Base-by-base conservation (phyloP, 2,797 vertebrate genomes). In the Triplophysa bombifrons region DNA sequence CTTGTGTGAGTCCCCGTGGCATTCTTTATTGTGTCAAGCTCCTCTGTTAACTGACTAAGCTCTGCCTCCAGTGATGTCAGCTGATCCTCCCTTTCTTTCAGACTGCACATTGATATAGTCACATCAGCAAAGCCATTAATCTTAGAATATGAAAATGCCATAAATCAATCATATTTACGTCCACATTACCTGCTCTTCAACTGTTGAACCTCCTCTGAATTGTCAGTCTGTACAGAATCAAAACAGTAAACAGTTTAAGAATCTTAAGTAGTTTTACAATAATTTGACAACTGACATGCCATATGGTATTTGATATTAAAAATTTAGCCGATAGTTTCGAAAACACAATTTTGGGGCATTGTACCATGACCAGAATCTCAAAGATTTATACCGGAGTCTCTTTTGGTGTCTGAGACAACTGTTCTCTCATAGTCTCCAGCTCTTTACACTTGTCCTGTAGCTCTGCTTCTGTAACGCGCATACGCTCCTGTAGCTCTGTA, bases 401-500 rank as follows among this genome's bases (percentile, higher is more conserved):
- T 83, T 86, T 74, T 67, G 76, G 3, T 10, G 88, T 88, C 65
- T 92, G 91, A 25, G 86, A 81, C 53, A 95, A 87, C 74, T 94
- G 92, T 56, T 85, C 78, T 2, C 89, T 93, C n/a, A 95, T 78
- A 2, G 12, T 83, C 48, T 90, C 90, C 65, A 94, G 82, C 83
- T 96, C 94, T 64, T 92, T 87, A 3, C 90, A 86, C 55, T 92
- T 92, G 76, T 84, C 92, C 85, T 93, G 93, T 68, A 94, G 84
- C 73, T 95, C 92, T 0, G 84, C 82, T 87, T 96, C 94, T 0
- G 89, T 92, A 66, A 86, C 89, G 56, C 84, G 84, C 63, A 96
- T 80, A 66, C 91, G 91, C 83, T 89, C 84, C 76, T 92, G 91
- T 82, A 96, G 90, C 70, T 96, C 96, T 97, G 83, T 82, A 61